A percentile compares a stretch with the other conserved stretches of the same genome.
phyloP scores from a whole-genome alignment of 1,140 invertebrate genomes.

The Protaetia brevitarsis region DNA sequence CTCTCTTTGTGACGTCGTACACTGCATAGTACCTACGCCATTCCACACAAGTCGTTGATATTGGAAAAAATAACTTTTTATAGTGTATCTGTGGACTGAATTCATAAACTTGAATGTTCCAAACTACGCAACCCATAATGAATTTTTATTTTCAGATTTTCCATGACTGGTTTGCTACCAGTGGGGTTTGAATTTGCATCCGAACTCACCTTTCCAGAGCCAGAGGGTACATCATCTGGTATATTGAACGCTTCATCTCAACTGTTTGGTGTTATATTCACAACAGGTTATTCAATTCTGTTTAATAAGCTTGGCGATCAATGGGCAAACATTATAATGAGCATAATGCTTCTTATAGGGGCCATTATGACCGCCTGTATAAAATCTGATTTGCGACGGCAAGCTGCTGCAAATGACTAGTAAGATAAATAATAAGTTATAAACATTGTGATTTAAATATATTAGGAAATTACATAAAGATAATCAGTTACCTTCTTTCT shows the following conservation, averaged over 20 bases:
- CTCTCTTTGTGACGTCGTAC: too few species aligned
- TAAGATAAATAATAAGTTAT: too few species aligned
- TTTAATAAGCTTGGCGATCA: conserved; percentile 58
- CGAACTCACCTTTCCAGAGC: conserved; percentile 91
- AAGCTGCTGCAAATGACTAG: conserved; percentile 56
- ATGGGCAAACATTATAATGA: conserved; percentile 68
- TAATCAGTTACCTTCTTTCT: too few species aligned
- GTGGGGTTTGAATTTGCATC: conserved; percentile 94
- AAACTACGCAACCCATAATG: background rate
- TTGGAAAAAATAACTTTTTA: too few species aligned
- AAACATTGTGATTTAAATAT: too few species aligned
- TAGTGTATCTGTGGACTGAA: too few species aligned
- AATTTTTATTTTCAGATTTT: conserved; percentile 67
- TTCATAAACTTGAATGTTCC: background rate
- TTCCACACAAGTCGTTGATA: too few species aligned
- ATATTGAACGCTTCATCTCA: conserved; percentile 83
- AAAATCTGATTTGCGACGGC: conserved; percentile 69
- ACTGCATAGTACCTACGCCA: too few species aligned
- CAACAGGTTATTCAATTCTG: conserved; percentile 61
- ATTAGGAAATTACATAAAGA: too few species aligned
- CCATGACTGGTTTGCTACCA: conserved; percentile 94
- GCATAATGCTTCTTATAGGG: conserved; percentile 63
- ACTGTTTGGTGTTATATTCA: conserved; percentile 80
- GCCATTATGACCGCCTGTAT: conserved; percentile 70
- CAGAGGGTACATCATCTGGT: conserved; percentile 91